Conservation (phyloP, 2,113 vertebrate genomes). For the Mixornis gularis region DNA sequence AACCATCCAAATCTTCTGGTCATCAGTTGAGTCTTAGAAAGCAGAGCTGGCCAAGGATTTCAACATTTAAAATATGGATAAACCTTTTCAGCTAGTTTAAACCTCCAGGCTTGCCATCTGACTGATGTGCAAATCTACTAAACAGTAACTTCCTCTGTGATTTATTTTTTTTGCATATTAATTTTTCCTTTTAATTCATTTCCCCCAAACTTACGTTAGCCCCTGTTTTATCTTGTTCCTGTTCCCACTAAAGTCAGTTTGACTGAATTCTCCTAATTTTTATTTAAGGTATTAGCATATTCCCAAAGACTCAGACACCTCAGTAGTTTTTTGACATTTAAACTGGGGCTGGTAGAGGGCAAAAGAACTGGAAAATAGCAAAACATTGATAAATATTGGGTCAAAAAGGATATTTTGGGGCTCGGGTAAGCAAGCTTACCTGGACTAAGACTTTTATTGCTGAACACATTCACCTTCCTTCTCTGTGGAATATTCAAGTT, state of each 20-base stretch:
- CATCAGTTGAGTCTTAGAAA: not conserved
- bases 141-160: not conserved
- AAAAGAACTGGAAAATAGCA: not conserved
- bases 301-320: not conserved
- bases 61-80: not conserved
- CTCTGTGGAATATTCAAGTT: not conserved
- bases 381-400: not conserved
- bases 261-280: not conserved
- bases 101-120: not conserved
- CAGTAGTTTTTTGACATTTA: not conserved
- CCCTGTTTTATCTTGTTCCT: not conserved
- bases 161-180: not conserved
- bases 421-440: not conserved
- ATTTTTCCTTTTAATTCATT: not conserved
- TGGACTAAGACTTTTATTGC: not conserved
- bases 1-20: not conserved
- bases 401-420: not conserved
- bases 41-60: not conserved
- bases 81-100: not conserved
- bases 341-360: not conserved
- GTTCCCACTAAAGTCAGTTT: not conserved
- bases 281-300: not conserved
- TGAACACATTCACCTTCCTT: not conserved
- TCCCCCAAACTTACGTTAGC: not conserved
- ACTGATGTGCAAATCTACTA: not conserved